A percentile compares a stretch with the other conserved stretches of the same genome.
Evolutionary conservation across 2,113 vertebrate species (phyloP).

Genomic region (Saccopteryx bilineata): DNA sequence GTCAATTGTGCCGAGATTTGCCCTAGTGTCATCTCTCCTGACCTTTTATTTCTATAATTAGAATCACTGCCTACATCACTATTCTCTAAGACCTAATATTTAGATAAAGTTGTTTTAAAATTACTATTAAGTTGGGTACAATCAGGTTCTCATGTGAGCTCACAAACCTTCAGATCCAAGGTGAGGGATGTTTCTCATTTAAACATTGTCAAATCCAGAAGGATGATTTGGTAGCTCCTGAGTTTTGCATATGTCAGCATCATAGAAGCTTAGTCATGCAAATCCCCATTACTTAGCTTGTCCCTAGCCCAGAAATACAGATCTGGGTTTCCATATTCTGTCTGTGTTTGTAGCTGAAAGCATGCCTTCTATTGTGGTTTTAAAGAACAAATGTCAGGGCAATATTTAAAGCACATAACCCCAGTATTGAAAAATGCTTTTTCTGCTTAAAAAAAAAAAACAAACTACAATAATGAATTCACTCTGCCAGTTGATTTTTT

Average conservation of each 20-base stretch:
- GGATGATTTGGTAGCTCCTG: slow-evolving; percentile 74
- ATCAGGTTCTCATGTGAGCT: slow-evolving; percentile 67
- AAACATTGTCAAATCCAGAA: slow-evolving; percentile 81
- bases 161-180: slow-evolving; percentile 64
- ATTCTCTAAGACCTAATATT: slow-evolving; percentile 74
- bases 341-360: slow-evolving; percentile 85
- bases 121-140: slow-evolving; percentile 66
- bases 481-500: slow-evolving; percentile 80
- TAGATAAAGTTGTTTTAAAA: slow-evolving; percentile 73
- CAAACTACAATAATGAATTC: slow-evolving; percentile 66
- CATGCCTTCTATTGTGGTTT: slow-evolving; percentile 83
- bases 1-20: slow-evolving; percentile 61
- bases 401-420: slow-evolving; percentile 82
- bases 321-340: slow-evolving; percentile 82
- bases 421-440: slow-evolving; percentile 79
- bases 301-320: slow-evolving; percentile 75
- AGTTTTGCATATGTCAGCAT: slow-evolving; percentile 86
- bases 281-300: slow-evolving; percentile 87
- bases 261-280: slow-evolving; percentile 87
- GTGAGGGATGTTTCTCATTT: slow-evolving; percentile 82
- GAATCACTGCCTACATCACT: slow-evolving; percentile 61
- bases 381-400: slow-evolving; percentile 85
- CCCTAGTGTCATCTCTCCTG: slow-evolving; percentile 53
- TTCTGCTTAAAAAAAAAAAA: slow-evolving; percentile 77
- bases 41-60: slow-evolving; percentile 70